phyloP scores from a whole-genome alignment of 2,113 vertebrate genomes.

The Amazona guildingii region DNA sequence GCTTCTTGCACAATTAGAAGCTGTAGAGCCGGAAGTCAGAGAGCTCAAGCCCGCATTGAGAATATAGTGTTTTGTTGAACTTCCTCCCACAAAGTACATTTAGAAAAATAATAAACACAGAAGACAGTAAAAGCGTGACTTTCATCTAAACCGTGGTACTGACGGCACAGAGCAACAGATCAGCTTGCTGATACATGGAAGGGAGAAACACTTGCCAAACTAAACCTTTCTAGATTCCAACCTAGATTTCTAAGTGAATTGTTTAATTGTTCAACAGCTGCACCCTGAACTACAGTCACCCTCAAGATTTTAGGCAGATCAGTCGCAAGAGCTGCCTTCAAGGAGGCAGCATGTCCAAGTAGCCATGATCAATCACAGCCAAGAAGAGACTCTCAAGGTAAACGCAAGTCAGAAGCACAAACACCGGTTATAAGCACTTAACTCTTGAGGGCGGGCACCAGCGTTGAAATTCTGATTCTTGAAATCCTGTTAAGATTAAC shows the following conservation, averaged over 20 bases:
- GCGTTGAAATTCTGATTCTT: not conserved
- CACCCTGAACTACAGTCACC: not conserved
- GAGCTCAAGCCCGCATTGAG: not conserved
- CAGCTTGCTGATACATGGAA: not conserved
- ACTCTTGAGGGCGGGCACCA: not conserved
- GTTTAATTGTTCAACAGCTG: not conserved
- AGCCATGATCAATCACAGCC: not conserved
- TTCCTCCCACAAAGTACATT: constrained; percentile 59
- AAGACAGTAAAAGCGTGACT: constrained; percentile 29
- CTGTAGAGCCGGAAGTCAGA: constrained; percentile 15
- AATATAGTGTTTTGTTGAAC: constrained; percentile 37
- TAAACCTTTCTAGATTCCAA: not conserved
- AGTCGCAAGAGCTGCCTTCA: not conserved
- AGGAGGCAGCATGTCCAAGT: not conserved
- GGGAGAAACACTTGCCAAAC: not conserved
- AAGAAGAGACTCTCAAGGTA: not conserved
- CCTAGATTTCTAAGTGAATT: not conserved
- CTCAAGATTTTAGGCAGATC: not conserved
- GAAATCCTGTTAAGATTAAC: not conserved
- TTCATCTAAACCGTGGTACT: not conserved
- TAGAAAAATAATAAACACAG: constrained; percentile 40
- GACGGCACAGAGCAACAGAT: not conserved
- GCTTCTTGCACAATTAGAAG: not conserved
- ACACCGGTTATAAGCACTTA: fast-evolving
- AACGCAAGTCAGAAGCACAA: not conserved